Evolutionary conservation across 2,888 invertebrate genomes (phyloP), one percentile per base, ranked within the genome.

Genomic region (Pycnomerus fuliginosus): DNA sequence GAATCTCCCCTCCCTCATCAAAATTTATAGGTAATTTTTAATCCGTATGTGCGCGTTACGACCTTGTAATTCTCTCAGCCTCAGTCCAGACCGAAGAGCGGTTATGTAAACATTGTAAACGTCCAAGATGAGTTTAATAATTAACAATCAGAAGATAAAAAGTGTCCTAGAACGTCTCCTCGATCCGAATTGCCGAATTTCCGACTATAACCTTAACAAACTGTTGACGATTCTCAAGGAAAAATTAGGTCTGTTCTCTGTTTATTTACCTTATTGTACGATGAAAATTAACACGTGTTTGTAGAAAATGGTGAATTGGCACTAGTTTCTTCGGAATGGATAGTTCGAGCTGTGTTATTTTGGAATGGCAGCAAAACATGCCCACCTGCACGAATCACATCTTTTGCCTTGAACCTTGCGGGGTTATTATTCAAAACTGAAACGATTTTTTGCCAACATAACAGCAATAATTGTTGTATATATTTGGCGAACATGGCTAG

Each of bases 361-460:
- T 69, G 76, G 58, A 67, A 67, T 37, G 60, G 30, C 27, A 22
- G 23, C 1, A 35, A 48, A 32, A 20, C 36, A 3, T 22, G 14
- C 5, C 52, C 53, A 3, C 23, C 38, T 24, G 33, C 39, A 8
- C 22, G 31, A 16, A 48, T 62, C 3, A 64, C 72, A 10, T 72
- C 83, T 3, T 87, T 89, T 52, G 74, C 82, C 20, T 68, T 83
- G 4, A 80, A 84, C 58, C 64, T 86, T 3, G 73, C 80, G 2
- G 82, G 81, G n/a, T 67, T 80, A 10, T 65, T 81, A 14, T 77
- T 79, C 2, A 66, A 69, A 32, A 76, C 79, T 50, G 85, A 86
- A 66, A 67, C 77, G 43, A 72, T 75, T 49, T 81, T 85, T 55
- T 69, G 77, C 10, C 74, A 76, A 47, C 74, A 84, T 49, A 74